Percentiles rank a stretch among this genome's conserved stretches.
Conservation (phyloP, 1,140 invertebrate species). For the Halesus radiatus region DNA sequence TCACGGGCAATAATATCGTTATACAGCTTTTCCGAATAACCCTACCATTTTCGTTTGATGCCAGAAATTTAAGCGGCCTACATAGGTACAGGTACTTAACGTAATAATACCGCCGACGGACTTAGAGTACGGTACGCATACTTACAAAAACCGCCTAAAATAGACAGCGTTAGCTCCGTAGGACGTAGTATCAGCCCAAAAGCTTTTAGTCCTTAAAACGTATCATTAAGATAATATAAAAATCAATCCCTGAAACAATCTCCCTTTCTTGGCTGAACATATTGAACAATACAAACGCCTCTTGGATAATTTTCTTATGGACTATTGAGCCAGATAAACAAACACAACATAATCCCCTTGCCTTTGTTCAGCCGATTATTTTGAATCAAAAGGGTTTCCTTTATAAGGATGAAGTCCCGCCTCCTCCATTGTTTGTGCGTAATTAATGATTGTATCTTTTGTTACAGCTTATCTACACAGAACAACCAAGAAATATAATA, state of each 20-base stretch:
- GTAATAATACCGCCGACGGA: too few relatives aligned
- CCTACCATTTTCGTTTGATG: too few relatives aligned
- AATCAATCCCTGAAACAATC: background rate
- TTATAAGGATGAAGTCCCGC: slow-evolving; percentile 50
- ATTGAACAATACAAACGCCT: slow-evolving; percentile 13
- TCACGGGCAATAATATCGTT: too few relatives aligned
- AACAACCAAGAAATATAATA: slow-evolving; percentile 45
- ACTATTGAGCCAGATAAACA: slow-evolving; percentile 53
- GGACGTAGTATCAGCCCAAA: too few relatives aligned
- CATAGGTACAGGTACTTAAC: too few relatives aligned
- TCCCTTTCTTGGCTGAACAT: slow-evolving; percentile 23
- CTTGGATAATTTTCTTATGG: slow-evolving; percentile 46
- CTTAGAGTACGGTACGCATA: too few relatives aligned
- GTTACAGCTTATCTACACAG: slow-evolving; percentile 43
- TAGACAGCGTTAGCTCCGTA: too few relatives aligned
- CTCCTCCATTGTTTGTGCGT: slow-evolving; percentile 53
- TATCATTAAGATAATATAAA: too few relatives aligned
- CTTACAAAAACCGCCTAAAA: too few relatives aligned
- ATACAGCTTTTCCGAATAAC: too few relatives aligned
- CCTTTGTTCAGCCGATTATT: slow-evolving; percentile 49
- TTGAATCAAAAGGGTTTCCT: slow-evolving; percentile 52
- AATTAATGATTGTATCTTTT: slow-evolving; percentile 58
- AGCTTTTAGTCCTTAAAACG: too few relatives aligned
- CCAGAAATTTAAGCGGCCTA: too few relatives aligned
- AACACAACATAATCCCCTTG: slow-evolving; percentile 46